phyloP scores from a whole-genome alignment of 2,113 vertebrate species.

The Chaetura pelagica region DNA sequence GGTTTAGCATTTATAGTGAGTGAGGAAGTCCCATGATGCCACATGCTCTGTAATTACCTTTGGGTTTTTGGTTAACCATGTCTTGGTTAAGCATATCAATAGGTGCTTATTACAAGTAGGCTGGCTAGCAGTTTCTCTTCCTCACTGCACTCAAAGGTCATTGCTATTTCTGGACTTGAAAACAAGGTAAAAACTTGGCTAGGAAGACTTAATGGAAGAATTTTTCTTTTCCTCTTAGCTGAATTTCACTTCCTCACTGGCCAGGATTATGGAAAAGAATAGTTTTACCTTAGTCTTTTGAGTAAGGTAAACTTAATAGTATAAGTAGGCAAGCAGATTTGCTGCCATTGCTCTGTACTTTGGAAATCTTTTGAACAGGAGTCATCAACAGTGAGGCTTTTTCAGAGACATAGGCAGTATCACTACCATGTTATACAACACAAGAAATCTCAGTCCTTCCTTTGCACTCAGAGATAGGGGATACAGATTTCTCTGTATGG shows the following conservation, averaged over 20 bases:
- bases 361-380: background rate
- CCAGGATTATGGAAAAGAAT: background rate
- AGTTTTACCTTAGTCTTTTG: background rate
- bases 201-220: background rate
- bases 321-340: background rate
- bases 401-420: background rate
- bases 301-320: background rate
- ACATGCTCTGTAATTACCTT: background rate
- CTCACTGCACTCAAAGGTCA: constrained; percentile 25
- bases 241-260: background rate
- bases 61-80: constrained; percentile 22
- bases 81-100: background rate
- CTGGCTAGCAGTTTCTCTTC: background rate
- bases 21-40: background rate
- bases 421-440: background rate
- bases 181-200: constrained; percentile 35
- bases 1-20: constrained; percentile 1
- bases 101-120: constrained; percentile 22
- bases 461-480: background rate
- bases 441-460: background rate
- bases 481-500: background rate
- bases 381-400: background rate
- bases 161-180: constrained; percentile 45
- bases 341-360: background rate
- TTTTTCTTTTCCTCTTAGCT: background rate